phyloP scores from a whole-genome alignment of 2,113 vertebrate genomes.

The Scartelaos histophorus region DNA sequence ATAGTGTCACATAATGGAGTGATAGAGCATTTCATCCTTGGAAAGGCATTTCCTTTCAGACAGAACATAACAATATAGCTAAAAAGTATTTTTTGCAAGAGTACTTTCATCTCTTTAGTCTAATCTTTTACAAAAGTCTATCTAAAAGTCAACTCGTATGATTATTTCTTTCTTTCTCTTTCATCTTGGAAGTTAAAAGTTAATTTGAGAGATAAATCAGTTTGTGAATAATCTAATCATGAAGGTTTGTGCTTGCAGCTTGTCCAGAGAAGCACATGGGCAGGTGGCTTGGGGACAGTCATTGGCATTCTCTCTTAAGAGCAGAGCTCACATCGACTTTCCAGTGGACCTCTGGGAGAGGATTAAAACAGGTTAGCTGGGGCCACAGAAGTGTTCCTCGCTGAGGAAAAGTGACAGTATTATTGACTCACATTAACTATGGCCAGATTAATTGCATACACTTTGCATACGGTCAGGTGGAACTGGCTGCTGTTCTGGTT shows the following conservation, averaged over 20 bases:
- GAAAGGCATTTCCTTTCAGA: not conserved
- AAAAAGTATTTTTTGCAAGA: not conserved
- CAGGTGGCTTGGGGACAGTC: constrained; percentile 57
- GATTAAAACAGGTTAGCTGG: constrained; percentile 51
- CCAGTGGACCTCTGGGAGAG: constrained; percentile 38
- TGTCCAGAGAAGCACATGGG: constrained; percentile 39
- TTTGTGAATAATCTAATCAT: constrained; percentile 56
- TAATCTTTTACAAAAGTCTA: not conserved
- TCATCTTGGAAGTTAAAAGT: not conserved
- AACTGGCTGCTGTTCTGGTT: constrained; percentile 32
- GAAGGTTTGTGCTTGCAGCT: constrained; percentile 42
- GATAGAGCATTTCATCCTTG: not conserved
- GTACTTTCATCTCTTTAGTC: not conserved
- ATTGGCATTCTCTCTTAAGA: constrained; percentile 56
- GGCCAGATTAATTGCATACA: constrained; percentile 29
- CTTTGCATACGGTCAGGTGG: constrained; percentile 43
- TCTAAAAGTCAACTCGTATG: too few species aligned
- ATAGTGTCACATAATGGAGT: not conserved
- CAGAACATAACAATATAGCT: not conserved
- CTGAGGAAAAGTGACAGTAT: constrained; percentile 47
- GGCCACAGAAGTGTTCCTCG: constrained; percentile 44
- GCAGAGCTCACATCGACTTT: constrained; percentile 46
- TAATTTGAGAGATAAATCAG: constrained; percentile 36
- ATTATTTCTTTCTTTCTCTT: too few species aligned
- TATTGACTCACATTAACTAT: constrained; percentile 53